Conservation (phyloP, 2,888 invertebrate species). For the Clivina fossor region DNA sequence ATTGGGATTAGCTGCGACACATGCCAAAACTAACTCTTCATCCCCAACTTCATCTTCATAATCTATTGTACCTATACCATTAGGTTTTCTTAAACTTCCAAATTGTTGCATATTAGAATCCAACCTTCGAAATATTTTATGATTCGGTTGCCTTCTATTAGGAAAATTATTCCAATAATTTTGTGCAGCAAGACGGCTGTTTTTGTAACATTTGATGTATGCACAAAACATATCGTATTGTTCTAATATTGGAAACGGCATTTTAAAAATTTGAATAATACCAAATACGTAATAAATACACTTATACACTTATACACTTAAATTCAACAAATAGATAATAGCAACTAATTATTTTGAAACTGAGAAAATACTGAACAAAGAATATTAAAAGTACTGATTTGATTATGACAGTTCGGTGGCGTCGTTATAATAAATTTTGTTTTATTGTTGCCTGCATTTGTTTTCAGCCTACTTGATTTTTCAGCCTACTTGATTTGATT, state of each 20-base stretch:
- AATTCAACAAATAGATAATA: no score
- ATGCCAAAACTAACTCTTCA: constrained; percentile 11
- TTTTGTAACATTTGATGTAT: constrained; percentile 8
- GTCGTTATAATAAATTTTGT: no score
- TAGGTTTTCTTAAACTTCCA: constrained; percentile 13
- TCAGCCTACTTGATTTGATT: no score
- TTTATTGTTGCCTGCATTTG: no score
- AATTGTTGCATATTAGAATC: constrained; percentile 14
- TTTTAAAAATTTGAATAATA: not conserved
- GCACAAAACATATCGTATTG: constrained; percentile 6
- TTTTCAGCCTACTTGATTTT: no score
- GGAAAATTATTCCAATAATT: constrained; percentile 9
- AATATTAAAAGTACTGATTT: no score
- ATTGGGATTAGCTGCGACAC: constrained; percentile 17
- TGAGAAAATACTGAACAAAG: no score
- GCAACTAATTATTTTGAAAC: no score
- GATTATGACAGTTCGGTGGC: no score
- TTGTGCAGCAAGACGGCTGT: constrained; percentile 18
- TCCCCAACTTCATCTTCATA: constrained; percentile 1
- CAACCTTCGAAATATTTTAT: constrained; percentile 19
- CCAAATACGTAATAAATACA: not conserved
- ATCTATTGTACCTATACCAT: constrained; percentile 2
- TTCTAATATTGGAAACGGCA: not conserved
- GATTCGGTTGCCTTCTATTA: constrained; percentile 10
- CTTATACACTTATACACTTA: no score